Base-by-base conservation (phyloP, 92 coral and sea anemone species). In the Pocillopora grandis region DNA sequence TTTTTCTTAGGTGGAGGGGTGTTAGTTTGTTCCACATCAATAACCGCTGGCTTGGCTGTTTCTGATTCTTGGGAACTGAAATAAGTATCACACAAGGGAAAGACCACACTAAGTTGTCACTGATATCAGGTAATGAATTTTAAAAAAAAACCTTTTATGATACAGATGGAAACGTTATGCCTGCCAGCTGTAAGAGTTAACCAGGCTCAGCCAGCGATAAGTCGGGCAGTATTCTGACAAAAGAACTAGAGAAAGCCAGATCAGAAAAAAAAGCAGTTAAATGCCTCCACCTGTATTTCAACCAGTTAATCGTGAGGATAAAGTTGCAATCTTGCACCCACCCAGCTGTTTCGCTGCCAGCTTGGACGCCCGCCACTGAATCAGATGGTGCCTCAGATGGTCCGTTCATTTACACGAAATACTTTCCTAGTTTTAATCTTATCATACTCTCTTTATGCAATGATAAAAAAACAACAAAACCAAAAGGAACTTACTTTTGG, bases 1-100 rank as follows among this genome's bases (percentile, higher is more conserved):
- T 80, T 93, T 80, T 79, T 82, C 66, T 88, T 90, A 56, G 67
- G 78, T 36, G 81, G 87, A 80, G 90, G 62, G 21, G 86, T 72
- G 23, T 71, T 82, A 15, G 63, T 60, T 74, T 83, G 69, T 14
- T 83, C 80, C 31, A 75, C 73, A 56, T 83, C 74, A 83, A 63
- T 74, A 0, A 62, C 17, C 16, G 80, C 62, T 71, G 85, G 76
- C 71, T 70, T 81, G 10, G 69, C n/a, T 81, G 76, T 19, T 18
- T 83, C 80, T 73, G 86, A 48, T 62, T 18, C 72, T 15, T 83
- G 72, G 36, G 42, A 52, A 62, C 86, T 83, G 60, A 80, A 80
- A 80, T 48, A 12, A 65, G 48, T 80, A 23, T 23, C 84, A 80
- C 17, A 66, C 27, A 64, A 58, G 10, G 35, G 14, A 67, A 20